Percentiles rank a stretch among this genome's conserved stretches.
Evolutionary conservation across 2,888 invertebrate genomes (phyloP).

Genomic region (Schizaphis graminum): DNA sequence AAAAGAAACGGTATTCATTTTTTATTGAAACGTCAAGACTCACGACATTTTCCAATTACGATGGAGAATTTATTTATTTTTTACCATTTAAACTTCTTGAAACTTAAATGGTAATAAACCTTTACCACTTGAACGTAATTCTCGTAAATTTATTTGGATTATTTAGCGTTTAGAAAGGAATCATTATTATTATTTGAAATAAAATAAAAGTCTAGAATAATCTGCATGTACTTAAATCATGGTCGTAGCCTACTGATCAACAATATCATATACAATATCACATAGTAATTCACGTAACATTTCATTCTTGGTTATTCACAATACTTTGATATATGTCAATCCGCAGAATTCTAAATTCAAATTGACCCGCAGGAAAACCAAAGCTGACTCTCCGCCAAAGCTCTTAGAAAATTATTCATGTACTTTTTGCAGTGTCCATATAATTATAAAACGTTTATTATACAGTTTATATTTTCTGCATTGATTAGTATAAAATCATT

Average conservation of each 20-base stretch:
- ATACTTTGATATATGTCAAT: background rate
- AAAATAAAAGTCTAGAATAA: background rate
- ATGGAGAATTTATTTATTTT: background rate
- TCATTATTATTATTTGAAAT: background rate
- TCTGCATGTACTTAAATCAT: background rate
- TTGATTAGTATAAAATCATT: too few species aligned
- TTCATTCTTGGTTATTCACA: background rate
- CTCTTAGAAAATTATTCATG: too few species aligned
- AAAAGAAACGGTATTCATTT: background rate
- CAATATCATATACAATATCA: background rate
- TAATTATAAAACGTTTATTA: too few species aligned
- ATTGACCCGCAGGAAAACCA: too few species aligned
- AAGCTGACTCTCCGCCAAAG: too few species aligned
- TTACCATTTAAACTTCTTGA: background rate
- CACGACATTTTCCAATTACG: background rate
- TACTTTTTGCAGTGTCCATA: too few species aligned
- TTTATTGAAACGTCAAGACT: background rate
- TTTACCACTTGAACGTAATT: background rate
- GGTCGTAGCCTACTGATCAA: too few species aligned
- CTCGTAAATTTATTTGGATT: background rate
- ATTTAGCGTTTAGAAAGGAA: background rate
- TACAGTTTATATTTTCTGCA: too few species aligned
- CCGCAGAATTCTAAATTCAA: too few species aligned
- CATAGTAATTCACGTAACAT: background rate
- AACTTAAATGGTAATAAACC: background rate